Conservation (phyloP, 2,888 invertebrate genomes). For the Lypha dubia region DNA sequence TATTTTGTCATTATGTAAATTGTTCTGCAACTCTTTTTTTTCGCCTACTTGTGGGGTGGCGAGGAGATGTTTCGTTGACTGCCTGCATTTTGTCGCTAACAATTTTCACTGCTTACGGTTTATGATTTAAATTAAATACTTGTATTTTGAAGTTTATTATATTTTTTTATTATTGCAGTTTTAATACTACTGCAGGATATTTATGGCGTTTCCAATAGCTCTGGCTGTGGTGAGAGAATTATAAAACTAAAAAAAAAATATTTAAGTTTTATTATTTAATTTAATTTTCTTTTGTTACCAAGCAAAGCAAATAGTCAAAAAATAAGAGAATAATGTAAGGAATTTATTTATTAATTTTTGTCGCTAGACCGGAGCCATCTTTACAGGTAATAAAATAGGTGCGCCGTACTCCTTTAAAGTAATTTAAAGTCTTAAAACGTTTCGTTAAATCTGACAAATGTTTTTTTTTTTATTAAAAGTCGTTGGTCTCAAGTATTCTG, state of each 20-base stretch:
- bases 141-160: slow-evolving; percentile 48
- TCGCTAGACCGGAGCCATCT: too few species aligned
- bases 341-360: too few species aligned
- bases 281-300: slow-evolving; percentile 34
- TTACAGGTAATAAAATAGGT: too few species aligned
- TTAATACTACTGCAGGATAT: slow-evolving; percentile 63
- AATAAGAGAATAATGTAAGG: background rate
- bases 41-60: slow-evolving; percentile 33
- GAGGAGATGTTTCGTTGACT: slow-evolving; percentile 16
- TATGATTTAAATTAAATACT: slow-evolving; percentile 32
- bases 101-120: slow-evolving; percentile 6
- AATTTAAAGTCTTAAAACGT: too few species aligned
- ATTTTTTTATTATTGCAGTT: slow-evolving; percentile 45
- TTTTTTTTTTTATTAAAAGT: too few species aligned
- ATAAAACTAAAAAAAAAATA: background rate
- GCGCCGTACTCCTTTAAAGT: too few species aligned
- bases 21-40: slow-evolving; percentile 29
- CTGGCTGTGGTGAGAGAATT: slow-evolving; percentile 1
- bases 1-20: slow-evolving; percentile 34
- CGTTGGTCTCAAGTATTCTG: too few species aligned
- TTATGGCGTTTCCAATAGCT: slow-evolving; percentile 56
- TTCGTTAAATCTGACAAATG: too few species aligned
- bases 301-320: too few species aligned
- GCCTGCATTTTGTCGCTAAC: background rate
- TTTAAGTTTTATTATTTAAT: slow-evolving; percentile 48